Base-by-base conservation (phyloP, 1,140 invertebrate species). In the Ceratosolen solmsi region DNA sequence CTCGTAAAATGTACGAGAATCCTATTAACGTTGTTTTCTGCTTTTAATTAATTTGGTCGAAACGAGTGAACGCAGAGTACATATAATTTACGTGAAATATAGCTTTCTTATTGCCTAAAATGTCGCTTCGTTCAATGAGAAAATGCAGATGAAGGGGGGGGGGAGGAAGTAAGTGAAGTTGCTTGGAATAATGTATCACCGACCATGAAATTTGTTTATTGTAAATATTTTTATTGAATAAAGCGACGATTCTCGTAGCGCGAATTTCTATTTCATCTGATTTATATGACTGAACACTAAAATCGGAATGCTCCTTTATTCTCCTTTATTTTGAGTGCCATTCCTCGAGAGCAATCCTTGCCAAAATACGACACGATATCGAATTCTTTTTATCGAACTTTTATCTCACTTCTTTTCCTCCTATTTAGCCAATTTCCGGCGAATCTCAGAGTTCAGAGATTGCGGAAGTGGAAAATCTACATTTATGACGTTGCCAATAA, bases 381-480 rank as follows among this genome's bases (percentile, higher is more conserved):
- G 73, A 72, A 71, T 77, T 72, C 60, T 68, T 77, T 82, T 82
- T 76, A 82, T 82, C 72, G 74, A 33, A 77, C 74, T 77, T 82
- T 82, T 82, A 70, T 82, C 72, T 77, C 46, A 41, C 74, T 73
- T 70, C 51, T 77, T 82, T 68, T 82, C 33, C 68, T 58, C 63
- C 49, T 77, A 82, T 82, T 82, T 82, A 82, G 73, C 80, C 73
- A 82, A 77, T 82, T 77, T 60, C 80, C 74, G 80, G 22, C 15
- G n/a, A 78, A 68, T 78, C 60, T 60, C 51, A 41, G 71, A 74
- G 13, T 74, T 63, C 41, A 33, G 58, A 74, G 20, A 73, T 49
- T 38, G 71, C 46, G 58, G n/a, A 27, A 76, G 58, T 75, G 60
- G 72, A 75, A 65, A 81, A 81, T 75, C 63, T 56, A 81, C 60